Percentiles rank a stretch among this genome's conserved stretches.
Evolutionary conservation across 1,140 invertebrate species (phyloP).

Genomic region (Holcopasites calliopsidis): DNA sequence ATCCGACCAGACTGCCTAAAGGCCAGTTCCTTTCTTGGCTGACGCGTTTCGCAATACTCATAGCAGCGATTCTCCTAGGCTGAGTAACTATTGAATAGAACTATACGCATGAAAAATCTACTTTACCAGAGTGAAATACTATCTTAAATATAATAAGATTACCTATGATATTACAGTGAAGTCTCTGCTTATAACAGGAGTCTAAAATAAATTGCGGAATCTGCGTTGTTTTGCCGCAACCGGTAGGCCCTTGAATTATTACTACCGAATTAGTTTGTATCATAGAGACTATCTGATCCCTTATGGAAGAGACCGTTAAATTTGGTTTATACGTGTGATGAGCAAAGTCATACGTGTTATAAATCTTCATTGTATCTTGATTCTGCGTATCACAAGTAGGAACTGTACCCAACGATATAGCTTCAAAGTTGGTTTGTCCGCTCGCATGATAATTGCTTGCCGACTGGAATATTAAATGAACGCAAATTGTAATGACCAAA

Average conservation of each 20-base stretch:
- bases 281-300: constrained; percentile 81
- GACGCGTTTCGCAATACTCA: constrained; percentile 89
- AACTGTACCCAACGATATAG: constrained; percentile 67
- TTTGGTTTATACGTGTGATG: constrained; percentile 58
- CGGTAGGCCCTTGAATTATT: constrained; percentile 94
- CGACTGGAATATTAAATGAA: constrained; percentile 18
- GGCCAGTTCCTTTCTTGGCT: constrained; percentile 88
- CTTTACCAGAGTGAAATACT: not conserved
- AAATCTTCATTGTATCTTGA: constrained; percentile 65
- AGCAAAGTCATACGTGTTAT: constrained; percentile 69
- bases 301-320: constrained; percentile 57
- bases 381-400: constrained; percentile 38
- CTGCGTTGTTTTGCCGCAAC: constrained; percentile 90
- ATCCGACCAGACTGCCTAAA: constrained; percentile 90
- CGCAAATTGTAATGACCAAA: too few species aligned
- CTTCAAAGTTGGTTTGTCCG: constrained; percentile 49
- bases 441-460: constrained; percentile 2
- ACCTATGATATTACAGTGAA: constrained; percentile 88
- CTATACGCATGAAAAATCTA: not conserved
- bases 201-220: constrained; percentile 94
- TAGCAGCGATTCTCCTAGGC: constrained; percentile 91
- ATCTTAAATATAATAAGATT: not conserved
- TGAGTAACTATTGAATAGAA: constrained; percentile 85
- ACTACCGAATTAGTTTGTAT: constrained; percentile 85
- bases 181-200: constrained; percentile 81